These are phyloP conservation scores for Trilocha varians DNA, from an alignment of 2,888 invertebrate species.

Conservation along the genomic window DNA sequence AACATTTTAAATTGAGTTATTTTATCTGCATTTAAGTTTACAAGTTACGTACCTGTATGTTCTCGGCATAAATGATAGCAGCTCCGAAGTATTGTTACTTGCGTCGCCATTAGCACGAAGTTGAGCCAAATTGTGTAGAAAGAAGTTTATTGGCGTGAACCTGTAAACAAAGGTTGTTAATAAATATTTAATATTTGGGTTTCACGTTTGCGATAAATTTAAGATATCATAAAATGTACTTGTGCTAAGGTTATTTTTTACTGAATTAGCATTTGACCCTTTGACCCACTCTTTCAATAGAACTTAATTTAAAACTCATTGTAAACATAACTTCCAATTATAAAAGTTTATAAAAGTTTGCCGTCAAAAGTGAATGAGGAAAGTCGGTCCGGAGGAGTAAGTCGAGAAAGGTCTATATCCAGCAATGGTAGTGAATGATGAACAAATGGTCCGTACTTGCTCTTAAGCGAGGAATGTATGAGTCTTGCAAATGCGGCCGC, in stretches of 20 bases:
- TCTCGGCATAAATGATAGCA: slow-evolving; percentile 94
- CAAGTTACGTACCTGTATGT: slow-evolving; percentile 89
- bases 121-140: slow-evolving; percentile 97
- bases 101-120: slow-evolving; percentile 92
- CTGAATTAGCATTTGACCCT: no score
- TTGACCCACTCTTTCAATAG: no score
- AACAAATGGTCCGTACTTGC: slow-evolving; percentile 59
- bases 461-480: slow-evolving; percentile 94
- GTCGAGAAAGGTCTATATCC: no score
- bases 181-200: background rate
- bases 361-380: no score
- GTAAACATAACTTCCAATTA: no score
- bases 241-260: no score
- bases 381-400: no score
- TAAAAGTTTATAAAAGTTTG: no score
- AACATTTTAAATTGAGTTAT: background rate
- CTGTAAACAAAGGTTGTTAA: slow-evolving; percentile 25
- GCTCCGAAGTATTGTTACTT: slow-evolving; percentile 76
- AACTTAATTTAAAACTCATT: no score
- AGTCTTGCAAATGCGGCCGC: slow-evolving; percentile 96
- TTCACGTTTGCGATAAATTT: no score
- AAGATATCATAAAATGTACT: no score
- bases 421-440: no score
- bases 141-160: slow-evolving; percentile 98
- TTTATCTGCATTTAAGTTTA: background rate